Evolutionary conservation across 2,113 vertebrate genomes (phyloP), one percentile per base, ranked within the genome.

Genomic region (Trogon surrucura): DNA sequence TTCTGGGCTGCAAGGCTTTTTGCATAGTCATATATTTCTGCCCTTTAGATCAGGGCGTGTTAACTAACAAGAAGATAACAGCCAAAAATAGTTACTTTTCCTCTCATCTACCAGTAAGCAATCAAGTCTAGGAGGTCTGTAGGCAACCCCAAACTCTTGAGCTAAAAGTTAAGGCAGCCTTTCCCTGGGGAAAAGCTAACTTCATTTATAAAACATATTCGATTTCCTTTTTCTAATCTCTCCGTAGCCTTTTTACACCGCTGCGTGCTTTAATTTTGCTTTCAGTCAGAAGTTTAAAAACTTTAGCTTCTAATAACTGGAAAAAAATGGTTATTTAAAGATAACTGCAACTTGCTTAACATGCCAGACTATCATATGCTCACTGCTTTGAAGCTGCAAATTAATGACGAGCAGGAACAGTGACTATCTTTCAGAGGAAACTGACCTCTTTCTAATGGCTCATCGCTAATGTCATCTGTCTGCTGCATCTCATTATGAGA

Each of bases 401-500:
- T 99, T 99, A 99, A 99, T 99, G 98, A 99, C 97, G 98, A 98
- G 98, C 96, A 98, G 98, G 98, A 99, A 99, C 99, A 99, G 98
- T 98, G 98, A 98, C 98, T 98, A 98, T 99, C 98, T 99, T 98
- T 98, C 98, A 98, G 97, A 98, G 97, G 97, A 98, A 98, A 99
- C 99, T 99, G 99, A 99, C 99, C 99, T 98, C 98, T 98, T 99
- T 98, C 98, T 99, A 99, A 99, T 99, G 98, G 98, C 98, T 98
- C 98, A 98, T 98, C 96, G 98, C 98, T 99, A 98, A 98, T 99
- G 98, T 99, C 98, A 99, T 99, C 98, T 99, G 98, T 99, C 98
- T 98, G 98, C 98, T 98, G 98, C 98, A 99, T 99, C 99, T 99
- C 99, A 99, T 99, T 99, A 99, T 98, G 98, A 97, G 98, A 98